phyloP scores from a whole-genome alignment of 2,888 invertebrate species.

The Harpalus rufipes region DNA sequence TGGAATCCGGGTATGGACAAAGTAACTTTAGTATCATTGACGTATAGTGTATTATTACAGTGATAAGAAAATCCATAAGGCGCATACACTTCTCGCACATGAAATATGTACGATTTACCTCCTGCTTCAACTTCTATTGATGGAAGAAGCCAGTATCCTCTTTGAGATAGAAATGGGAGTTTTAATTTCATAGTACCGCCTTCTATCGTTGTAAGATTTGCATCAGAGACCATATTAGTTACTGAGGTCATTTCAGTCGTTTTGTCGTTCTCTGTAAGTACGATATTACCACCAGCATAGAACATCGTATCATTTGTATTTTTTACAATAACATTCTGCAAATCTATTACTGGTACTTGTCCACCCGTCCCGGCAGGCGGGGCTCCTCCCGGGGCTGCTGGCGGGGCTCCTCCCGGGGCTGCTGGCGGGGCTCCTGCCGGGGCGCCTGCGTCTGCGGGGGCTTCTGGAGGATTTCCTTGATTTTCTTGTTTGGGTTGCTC shows the following conservation, averaged over 20 bases:
- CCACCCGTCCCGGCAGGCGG: too few species aligned
- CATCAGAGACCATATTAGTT: neutral
- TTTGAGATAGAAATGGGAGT: conserved; percentile 48
- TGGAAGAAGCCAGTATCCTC: conserved; percentile 67
- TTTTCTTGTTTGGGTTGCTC: neutral
- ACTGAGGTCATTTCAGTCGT: conserved; percentile 8
- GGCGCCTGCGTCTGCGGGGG: too few species aligned
- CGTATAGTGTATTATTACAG: conserved; percentile 76
- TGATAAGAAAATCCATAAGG: conserved; percentile 79
- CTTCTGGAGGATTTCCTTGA: too few species aligned
- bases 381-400: too few species aligned
- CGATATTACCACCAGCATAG: conserved; percentile 37
- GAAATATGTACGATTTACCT: conserved; percentile 10
- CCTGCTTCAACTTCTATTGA: conserved; percentile 7
- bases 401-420: too few species aligned
- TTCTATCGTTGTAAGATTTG: neutral
- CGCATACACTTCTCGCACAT: conserved; percentile 74
- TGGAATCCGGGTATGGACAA: conserved; percentile 75
- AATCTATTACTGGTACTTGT: too few species aligned
- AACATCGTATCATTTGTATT: conserved; percentile 53
- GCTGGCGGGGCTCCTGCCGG: too few species aligned
- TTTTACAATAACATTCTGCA: conserved; percentile 15
- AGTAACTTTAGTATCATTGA: conserved; percentile 69
- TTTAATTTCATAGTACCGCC: neutral
- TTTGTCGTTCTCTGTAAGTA: conserved; percentile 26